These are phyloP conservation scores for Saccopteryx leptura DNA, from an alignment of 2,113 vertebrate species.

Conservation along the genomic window DNA sequence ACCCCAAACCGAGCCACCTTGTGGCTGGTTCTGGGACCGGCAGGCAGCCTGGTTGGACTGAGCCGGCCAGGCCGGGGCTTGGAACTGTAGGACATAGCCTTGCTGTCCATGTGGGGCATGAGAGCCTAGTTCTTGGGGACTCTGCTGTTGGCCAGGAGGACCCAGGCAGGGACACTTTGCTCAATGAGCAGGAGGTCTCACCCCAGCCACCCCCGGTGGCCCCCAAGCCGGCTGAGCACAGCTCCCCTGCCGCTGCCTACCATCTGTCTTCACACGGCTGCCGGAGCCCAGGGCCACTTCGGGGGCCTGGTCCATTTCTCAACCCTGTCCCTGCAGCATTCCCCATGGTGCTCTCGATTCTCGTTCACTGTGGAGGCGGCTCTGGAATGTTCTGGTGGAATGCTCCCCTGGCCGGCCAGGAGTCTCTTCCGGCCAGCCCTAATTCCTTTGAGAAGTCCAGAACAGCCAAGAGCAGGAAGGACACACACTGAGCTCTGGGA, in stretches of 20 bases:
- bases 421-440: background rate
- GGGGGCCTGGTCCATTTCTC: background rate
- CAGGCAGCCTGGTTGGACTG: background rate
- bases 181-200: background rate
- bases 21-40: fast-evolving
- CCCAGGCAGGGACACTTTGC: fast-evolving
- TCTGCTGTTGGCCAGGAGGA: background rate
- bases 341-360: background rate
- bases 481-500: background rate
- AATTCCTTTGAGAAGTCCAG: background rate
- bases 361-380: background rate
- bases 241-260: background rate
- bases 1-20: background rate
- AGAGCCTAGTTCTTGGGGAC: background rate
- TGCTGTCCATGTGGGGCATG: fast-evolving
- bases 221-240: background rate
- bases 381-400: slow-evolving; percentile 58
- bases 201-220: fast-evolving
- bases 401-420: background rate
- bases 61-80: background rate
- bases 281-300: background rate
- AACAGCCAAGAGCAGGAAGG: background rate
- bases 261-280: fast-evolving
- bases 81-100: background rate
- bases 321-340: background rate